A percentile compares a stretch with the other conserved stretches of the same genome.
Evolutionary conservation across 2,113 vertebrate genomes (phyloP).

Genomic region (Pycnonotus jocosus): DNA sequence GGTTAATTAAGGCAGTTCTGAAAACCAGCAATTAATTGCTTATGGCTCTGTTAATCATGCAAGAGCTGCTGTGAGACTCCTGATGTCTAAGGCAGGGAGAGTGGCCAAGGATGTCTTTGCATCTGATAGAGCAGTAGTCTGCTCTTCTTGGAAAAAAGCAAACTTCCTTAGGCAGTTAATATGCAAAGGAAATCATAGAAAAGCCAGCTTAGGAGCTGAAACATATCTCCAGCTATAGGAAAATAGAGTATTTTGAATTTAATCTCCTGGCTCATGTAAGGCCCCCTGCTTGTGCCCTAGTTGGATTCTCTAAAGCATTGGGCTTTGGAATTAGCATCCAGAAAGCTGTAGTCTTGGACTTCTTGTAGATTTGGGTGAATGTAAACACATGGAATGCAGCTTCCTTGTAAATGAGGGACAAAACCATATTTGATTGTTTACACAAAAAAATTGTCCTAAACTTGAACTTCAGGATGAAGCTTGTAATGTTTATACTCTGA

Average conservation of each 20-base stretch:
- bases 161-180: not conserved
- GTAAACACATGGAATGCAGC: not conserved
- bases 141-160: not conserved
- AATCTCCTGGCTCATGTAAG: not conserved
- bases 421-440: not conserved
- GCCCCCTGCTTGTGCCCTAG: not conserved
- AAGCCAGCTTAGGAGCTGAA: not conserved
- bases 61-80: not conserved
- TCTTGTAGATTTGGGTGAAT: not conserved
- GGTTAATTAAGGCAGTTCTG: constrained; percentile 10
- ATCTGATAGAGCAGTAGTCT: not conserved
- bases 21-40: not conserved
- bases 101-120: not conserved
- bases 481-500: not conserved
- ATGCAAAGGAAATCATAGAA: not conserved
- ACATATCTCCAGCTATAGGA: not conserved
- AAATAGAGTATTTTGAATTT: not conserved
- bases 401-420: not conserved
- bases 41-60: not conserved
- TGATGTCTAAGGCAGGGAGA: not conserved
- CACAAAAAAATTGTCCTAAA: not conserved
- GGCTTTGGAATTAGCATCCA: not conserved
- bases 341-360: not conserved
- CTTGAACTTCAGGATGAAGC: not conserved
- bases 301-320: not conserved